Evolutionary conservation across 2,888 invertebrate species (phyloP), one percentile per base, ranked within the genome.

Genomic region (Sinelater perroti): DNA sequence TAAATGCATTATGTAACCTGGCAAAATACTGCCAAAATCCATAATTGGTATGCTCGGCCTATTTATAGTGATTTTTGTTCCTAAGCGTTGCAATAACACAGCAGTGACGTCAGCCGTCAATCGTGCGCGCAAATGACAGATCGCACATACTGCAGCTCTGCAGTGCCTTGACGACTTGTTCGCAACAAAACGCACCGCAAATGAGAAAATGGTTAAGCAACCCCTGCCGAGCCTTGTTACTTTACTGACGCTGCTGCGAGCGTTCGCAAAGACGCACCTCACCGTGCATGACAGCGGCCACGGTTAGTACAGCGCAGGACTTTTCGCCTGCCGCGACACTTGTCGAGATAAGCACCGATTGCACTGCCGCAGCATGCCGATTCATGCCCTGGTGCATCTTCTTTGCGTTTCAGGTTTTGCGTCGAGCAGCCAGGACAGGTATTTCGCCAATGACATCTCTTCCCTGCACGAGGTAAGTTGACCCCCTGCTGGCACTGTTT

Each of bases 211-310:
- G 78, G 72, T 74, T 72, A 71, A 70, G 67, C 74, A 70, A 72
- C 71, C 73, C 69, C 63, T 85, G 80, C 85, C 84, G 82, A 83
- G 83, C 83, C 86, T 84, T 79, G 80, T 87, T 78, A 82, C 87
- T 80, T 75, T 86, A 77, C 81, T 88, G 79, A 85, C 84, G 72
- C 81, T 88, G 76, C 79, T 88, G 76, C 85, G 87, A 81, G 81
- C 85, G 75, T 83, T 87, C 67, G 81, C 84, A 70, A 85, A 86
- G 78, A 87, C 85, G 66, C 85, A 85, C 78, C 82, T 87, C 79
- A 86, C 88, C 79, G 84, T 86, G 70, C 87, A 87, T 79, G 88
- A 87, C 79, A 87, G 86, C 79, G 87, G 85, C 80, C 87, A 88
- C 83, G 88, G 88, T 88, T 84, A 84, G 79, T 78, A 80, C 74